Base-by-base conservation (phyloP, 1,140 invertebrate genomes). In the Leptinotarsa defecta region DNA sequence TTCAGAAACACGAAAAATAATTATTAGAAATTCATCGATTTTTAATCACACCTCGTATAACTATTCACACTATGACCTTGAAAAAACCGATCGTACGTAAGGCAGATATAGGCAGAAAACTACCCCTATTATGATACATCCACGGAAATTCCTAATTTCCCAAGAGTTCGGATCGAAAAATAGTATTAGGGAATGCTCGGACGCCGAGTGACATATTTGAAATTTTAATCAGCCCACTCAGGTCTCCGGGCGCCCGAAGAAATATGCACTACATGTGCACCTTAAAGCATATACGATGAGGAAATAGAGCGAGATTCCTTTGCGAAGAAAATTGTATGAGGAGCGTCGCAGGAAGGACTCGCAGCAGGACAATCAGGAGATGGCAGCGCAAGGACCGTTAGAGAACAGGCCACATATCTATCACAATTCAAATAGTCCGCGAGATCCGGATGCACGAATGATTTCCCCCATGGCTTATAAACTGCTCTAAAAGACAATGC, bases 401-500 rank as follows among this genome's bases (percentile, higher is more conserved):
- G 78, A 79, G 78, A 79, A 79, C 77, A 77, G 78, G 78, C 78
- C 78, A 79, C 78, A 79, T 79, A 79, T 79, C 78, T 79, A 79
- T 79, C 78, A 79, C 78, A 79, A 79, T 79, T 79, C 76, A 79
- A 77, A 79, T 77, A 79, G 78, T 77, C 74, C 75, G 74, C 76
- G 78, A 77, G 75, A 75, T 75, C 64, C 68, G 76, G 74, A 74
- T 74, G 34, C 76, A 68, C 64, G 78, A 79, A 77, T 79, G 78
- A 79, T 79, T 79, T 79, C 78, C 78, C 78, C 71, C 48, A 79
- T 77, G 78, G 78, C 78, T 79, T 79, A 77, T 79, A 79, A 79
- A 79, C 64, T 76, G 76, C 73, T 79, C 76, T 79, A 79, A 79
- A 77, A 77, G 78, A 79, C 78, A 79, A 79, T 71, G 76, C 73